Evolutionary conservation across 2,888 invertebrate species (phyloP).

Genomic region (Volucella inanis): DNA sequence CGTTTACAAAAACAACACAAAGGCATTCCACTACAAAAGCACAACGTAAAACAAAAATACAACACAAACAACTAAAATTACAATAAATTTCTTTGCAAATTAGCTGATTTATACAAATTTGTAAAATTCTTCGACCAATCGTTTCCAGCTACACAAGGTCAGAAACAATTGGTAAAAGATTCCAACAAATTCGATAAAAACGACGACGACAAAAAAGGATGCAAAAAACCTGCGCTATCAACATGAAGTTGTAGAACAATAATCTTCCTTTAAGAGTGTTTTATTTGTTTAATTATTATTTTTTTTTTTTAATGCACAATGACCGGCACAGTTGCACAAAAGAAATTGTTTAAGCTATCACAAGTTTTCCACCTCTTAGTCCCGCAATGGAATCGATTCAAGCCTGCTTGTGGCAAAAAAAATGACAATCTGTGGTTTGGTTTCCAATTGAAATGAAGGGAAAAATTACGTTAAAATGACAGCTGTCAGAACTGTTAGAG

Average conservation of each 20-base stretch:
- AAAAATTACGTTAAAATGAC: conserved; percentile 26
- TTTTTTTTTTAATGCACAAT: conserved; percentile 78
- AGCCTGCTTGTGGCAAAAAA: conserved; percentile 45
- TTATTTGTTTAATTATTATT: conserved; percentile 7
- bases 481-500: conserved; percentile 43
- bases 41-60: conserved; percentile 5
- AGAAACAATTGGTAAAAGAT: conserved; percentile 31
- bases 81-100: conserved; percentile 71
- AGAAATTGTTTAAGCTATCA: conserved; percentile 67
- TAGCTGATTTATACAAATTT: conserved; percentile 63
- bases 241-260: conserved; percentile 34
- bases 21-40: conserved; percentile 42
- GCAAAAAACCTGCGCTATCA: conserved; percentile 32
- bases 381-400: conserved; percentile 31
- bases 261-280: conserved; percentile 7
- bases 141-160: conserved; percentile 30
- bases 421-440: conserved; percentile 27
- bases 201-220: conserved; percentile 30
- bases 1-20: conserved; percentile 12
- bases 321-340: conserved; percentile 77
- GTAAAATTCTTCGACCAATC: neutral
- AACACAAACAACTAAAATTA: conserved; percentile 24
- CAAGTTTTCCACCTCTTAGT: conserved; percentile 57
- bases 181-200: conserved; percentile 41
- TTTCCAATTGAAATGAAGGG: conserved; percentile 9